A percentile compares a stretch with the other conserved stretches of the same genome.
Conservation (phyloP, 1,140 invertebrate genomes). For the Penaeus japonicus region DNA sequence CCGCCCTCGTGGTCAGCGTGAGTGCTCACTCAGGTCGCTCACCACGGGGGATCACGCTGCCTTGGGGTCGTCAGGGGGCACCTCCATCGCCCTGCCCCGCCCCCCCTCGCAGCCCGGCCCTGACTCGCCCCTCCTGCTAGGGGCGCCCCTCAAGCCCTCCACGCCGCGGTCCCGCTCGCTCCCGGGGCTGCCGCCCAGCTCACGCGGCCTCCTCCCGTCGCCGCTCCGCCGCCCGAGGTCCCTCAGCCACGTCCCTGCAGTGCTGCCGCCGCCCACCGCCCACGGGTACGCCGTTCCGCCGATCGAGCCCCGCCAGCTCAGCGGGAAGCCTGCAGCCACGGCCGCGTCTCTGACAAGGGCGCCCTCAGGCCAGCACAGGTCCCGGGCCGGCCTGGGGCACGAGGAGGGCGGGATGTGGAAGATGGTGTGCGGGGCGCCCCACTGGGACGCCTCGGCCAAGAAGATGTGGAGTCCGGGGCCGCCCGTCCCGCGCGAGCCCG, state of each 20-base stretch:
- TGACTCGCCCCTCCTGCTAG: slow-evolving; percentile 31
- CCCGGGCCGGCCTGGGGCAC: background rate
- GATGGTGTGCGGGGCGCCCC: slow-evolving; percentile 42
- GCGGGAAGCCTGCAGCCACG: background rate
- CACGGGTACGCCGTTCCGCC: background rate
- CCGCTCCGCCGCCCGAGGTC: slow-evolving; percentile 16
- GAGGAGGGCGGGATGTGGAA: slow-evolving; percentile 48
- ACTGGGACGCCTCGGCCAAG: slow-evolving; percentile 48
- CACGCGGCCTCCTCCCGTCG: background rate
- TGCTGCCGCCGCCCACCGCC: slow-evolving; percentile 22
- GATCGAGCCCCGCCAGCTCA: background rate
- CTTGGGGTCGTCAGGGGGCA: slow-evolving; percentile 31
- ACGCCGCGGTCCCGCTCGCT: slow-evolving; percentile 40
- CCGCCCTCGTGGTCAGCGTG: slow-evolving; percentile 19
- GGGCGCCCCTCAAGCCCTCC: slow-evolving; percentile 17
- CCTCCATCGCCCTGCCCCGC: background rate
- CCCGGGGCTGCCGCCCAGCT: slow-evolving; percentile 31
- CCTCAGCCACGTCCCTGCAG: background rate
- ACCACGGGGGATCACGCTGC: slow-evolving; percentile 22
- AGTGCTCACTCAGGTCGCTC: background rate
- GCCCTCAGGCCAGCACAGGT: background rate
- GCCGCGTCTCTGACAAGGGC: background rate
- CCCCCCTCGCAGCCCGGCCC: slow-evolving; percentile 9
- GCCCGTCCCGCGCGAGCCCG: slow-evolving; percentile 23
- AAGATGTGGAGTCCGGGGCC: slow-evolving; percentile 57